Percentiles rank a stretch among this genome's conserved stretches.
Evolutionary conservation across 2,797 vertebrate species (phyloP).

Genomic region (Schizothorax lantsangensis): DNA sequence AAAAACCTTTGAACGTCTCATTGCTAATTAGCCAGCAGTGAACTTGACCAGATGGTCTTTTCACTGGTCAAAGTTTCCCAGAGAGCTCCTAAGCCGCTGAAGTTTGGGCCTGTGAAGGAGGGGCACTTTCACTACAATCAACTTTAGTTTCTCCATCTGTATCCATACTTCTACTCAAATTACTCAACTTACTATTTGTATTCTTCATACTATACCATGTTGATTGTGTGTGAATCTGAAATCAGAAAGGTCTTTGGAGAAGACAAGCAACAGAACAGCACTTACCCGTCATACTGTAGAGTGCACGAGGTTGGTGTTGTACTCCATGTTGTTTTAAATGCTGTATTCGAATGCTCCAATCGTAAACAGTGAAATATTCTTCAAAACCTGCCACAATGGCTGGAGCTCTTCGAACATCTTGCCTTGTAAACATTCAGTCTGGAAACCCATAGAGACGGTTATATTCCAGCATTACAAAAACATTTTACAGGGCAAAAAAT

Average conservation of each 20-base stretch:
- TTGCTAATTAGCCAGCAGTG: conserved; percentile 60
- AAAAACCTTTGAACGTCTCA: conserved; percentile 51
- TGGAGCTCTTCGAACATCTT: conserved; percentile 80
- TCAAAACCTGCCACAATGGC: conserved; percentile 79
- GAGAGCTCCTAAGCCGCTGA: conserved; percentile 51
- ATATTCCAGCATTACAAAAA: neutral
- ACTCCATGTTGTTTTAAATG: conserved; percentile 94
- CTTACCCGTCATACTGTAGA: conserved; percentile 83
- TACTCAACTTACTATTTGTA: neutral
- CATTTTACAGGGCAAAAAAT: neutral
- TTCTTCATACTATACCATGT: neutral
- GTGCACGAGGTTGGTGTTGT: conserved; percentile 90
- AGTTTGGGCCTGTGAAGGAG: conserved; percentile 36
- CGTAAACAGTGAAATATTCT: conserved; percentile 81
- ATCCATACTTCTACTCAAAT: neutral
- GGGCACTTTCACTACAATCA: conserved; percentile 49
- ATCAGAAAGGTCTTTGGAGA: neutral
- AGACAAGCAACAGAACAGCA: neutral
- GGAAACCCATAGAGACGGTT: conserved; percentile 24
- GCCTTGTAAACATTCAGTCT: conserved; percentile 85
- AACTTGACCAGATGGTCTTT: conserved; percentile 63
- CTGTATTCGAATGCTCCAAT: conserved; percentile 87
- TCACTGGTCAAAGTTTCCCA: conserved; percentile 55
- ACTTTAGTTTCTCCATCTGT: conserved; percentile 2
- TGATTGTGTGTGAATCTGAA: conserved; percentile 1